Conservation (phyloP, 1,140 invertebrate genomes). For the Nebria ingens region DNA sequence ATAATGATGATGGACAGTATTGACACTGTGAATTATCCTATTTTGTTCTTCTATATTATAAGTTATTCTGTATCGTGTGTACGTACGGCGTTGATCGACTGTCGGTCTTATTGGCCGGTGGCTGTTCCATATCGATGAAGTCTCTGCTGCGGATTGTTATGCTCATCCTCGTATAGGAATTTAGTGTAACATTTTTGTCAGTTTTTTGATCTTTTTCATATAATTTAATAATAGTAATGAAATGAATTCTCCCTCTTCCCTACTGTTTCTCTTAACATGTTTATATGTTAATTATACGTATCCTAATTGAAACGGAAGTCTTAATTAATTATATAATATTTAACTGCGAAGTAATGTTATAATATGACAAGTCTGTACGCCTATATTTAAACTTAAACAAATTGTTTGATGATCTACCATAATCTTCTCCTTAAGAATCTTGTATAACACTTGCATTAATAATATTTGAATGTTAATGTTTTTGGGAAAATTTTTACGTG, state of each 20-base stretch:
- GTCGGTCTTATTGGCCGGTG: no score
- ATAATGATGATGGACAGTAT: background rate
- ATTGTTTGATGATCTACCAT: no score
- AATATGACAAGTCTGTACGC: no score
- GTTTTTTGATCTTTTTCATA: constrained; percentile 7
- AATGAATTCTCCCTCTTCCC: background rate
- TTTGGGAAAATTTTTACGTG: constrained; percentile 33
- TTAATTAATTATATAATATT: no score
- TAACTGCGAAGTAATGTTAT: no score
- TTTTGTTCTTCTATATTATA: background rate
- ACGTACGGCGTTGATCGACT: background rate
- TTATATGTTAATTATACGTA: no score
- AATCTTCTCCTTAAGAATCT: no score
- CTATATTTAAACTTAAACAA: no score
- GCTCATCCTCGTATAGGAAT: constrained; percentile 28
- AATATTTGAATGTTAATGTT: constrained; percentile 33
- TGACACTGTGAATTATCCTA: background rate
- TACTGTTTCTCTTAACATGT: no score
- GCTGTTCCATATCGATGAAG: background rate
- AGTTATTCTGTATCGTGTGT: background rate
- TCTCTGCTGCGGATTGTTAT: constrained; percentile 25
- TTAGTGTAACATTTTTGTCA: no score
- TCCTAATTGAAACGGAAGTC: no score
- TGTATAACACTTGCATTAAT: background rate
- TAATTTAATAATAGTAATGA: no score